A percentile compares a stretch with the other conserved stretches of the same genome.
phyloP scores from a whole-genome alignment of 53 echinoderm and acorn worm genomes.

The Zoroaster sp. region DNA sequence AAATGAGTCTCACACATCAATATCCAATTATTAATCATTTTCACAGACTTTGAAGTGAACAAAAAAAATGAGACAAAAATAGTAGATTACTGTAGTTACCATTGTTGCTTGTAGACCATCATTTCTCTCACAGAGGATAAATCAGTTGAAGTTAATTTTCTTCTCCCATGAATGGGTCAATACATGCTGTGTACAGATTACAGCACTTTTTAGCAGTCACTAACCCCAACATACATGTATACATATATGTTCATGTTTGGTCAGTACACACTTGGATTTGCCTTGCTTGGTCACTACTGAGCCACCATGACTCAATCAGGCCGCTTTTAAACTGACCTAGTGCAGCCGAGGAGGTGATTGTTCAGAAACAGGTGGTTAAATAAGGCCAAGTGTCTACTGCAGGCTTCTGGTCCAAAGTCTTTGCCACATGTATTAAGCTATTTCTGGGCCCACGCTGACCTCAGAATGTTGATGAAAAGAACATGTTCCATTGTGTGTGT shows the following conservation, averaged over 20 bases:
- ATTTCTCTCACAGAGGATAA: background rate
- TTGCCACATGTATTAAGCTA: background rate
- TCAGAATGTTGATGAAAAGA: conserved; percentile 48
- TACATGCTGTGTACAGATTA: background rate
- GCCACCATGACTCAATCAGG: background rate
- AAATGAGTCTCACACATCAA: too few relatives aligned
- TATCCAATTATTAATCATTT: too few relatives aligned
- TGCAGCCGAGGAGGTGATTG: background rate
- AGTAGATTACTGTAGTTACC: background rate
- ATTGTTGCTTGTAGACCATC: background rate
- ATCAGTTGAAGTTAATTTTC: background rate
- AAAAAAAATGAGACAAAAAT: background rate
- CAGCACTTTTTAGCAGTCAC: background rate
- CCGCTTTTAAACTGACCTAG: background rate
- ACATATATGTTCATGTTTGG: too few relatives aligned
- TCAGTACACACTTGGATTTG: too few relatives aligned
- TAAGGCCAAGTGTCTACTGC: too few relatives aligned
- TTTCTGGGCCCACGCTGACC: conserved; percentile 11
- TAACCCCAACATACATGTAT: background rate
- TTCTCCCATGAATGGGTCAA: background rate
- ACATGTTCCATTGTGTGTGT: background rate
- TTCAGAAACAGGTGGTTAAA: conserved; percentile 33
- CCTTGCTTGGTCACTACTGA: background rate
- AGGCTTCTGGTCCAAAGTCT: conserved; percentile 17
- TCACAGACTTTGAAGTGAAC: background rate